A percentile compares a stretch with the other conserved stretches of the same genome.
These are phyloP conservation scores for Dipodomys spectabilis DNA, from an alignment of 2,113 vertebrate species.

Conservation along the genomic window DNA sequence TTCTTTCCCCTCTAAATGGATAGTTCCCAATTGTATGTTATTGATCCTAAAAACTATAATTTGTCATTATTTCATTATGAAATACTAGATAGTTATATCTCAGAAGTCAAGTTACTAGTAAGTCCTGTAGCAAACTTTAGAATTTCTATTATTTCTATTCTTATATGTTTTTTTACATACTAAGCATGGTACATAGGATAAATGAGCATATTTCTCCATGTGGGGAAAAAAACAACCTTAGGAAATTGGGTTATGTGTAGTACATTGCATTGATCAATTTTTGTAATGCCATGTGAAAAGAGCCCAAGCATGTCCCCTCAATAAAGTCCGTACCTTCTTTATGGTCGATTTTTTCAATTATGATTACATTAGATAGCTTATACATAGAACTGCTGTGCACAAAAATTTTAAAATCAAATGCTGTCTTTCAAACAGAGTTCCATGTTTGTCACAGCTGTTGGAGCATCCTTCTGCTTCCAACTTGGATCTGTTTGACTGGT, in stretches of 20 bases:
- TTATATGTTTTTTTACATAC: slow-evolving; percentile 31
- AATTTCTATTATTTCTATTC: slow-evolving; percentile 37
- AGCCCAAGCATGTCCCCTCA: not conserved
- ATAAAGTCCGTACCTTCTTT: not conserved
- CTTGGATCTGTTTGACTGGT: not conserved
- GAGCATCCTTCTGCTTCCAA: not conserved
- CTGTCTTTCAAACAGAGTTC: not conserved
- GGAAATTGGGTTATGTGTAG: not conserved
- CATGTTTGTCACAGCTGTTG: not conserved
- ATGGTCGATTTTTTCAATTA: not conserved
- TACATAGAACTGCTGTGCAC: not conserved
- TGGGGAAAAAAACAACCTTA: not conserved
- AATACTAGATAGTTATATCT: not conserved
- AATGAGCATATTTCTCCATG: not conserved
- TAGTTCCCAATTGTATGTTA: slow-evolving; percentile 46
- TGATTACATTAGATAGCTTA: not conserved
- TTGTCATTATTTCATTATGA: slow-evolving; percentile 50
- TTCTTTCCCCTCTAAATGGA: slow-evolving; percentile 62
- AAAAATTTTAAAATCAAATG: not conserved
- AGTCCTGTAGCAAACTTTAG: not conserved
- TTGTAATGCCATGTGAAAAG: not conserved
- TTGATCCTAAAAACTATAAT: slow-evolving; percentile 47
- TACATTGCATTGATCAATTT: not conserved
- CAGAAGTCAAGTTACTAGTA: slow-evolving; percentile 21
- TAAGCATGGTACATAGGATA: not conserved